Conservation (phyloP, 2,888 invertebrate species). For the Apamea epomidion region DNA sequence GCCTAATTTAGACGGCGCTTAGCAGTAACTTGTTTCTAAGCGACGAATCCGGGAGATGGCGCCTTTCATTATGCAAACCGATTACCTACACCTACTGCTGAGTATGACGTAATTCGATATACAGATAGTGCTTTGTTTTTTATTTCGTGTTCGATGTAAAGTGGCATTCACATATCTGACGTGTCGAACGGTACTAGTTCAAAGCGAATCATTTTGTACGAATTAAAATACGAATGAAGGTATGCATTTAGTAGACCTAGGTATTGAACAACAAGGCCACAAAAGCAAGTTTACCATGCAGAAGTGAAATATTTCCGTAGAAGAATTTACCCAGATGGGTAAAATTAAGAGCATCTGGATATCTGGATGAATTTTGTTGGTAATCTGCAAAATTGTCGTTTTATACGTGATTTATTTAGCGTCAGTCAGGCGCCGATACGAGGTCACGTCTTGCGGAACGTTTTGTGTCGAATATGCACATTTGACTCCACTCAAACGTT, state of each 20-base stretch:
- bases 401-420: constrained; percentile 81
- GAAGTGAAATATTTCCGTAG: neutral
- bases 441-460: constrained; percentile 76
- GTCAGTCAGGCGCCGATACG: constrained; percentile 75
- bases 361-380: constrained; percentile 28
- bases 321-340: neutral
- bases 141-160: constrained; percentile 2
- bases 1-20: constrained; percentile 79
- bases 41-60: constrained; percentile 74
- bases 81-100: constrained; percentile 52
- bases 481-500: constrained; percentile 53
- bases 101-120: constrained; percentile 54
- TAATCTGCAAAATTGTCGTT: constrained; percentile 80
- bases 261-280: neutral
- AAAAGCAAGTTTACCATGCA: too few species aligned
- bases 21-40: constrained; percentile 75
- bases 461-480: constrained; percentile 72
- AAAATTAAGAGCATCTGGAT: constrained; percentile 20
- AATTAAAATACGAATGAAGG: neutral
- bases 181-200: neutral
- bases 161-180: neutral
- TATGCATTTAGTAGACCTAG: neutral
- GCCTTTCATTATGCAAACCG: constrained; percentile 66
- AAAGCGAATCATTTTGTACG: neutral
- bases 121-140: constrained; percentile 36